These are phyloP conservation scores for Tinea semifulvella DNA, from an alignment of 2,888 invertebrate genomes.

Conservation along the genomic window DNA sequence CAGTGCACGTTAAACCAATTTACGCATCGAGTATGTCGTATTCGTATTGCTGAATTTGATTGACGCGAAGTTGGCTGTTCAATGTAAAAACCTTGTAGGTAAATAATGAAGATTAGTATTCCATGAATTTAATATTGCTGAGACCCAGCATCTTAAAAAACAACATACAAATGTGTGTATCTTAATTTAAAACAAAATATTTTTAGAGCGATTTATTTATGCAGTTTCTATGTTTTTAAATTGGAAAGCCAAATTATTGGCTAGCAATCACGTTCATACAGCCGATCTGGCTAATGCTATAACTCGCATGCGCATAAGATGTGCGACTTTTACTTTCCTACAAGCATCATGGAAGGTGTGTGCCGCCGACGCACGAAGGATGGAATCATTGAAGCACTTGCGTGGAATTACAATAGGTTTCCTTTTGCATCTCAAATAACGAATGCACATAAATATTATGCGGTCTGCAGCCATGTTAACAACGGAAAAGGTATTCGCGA, in stretches of 20 bases:
- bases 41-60: background rate
- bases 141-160: no score
- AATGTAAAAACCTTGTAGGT: no score
- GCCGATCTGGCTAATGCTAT: background rate
- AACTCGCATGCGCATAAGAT: constrained; percentile 4
- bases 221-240: no score
- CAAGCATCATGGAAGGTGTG: constrained; percentile 52
- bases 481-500: constrained; percentile 52
- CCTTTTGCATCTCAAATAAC: constrained; percentile 33
- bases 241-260: no score
- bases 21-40: constrained; percentile 28
- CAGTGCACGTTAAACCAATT: constrained; percentile 47
- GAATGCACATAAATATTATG: constrained; percentile 53
- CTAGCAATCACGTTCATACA: no score
- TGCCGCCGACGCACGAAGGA: constrained; percentile 51
- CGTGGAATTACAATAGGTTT: constrained; percentile 61
- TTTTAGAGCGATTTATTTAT: no score
- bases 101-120: no score
- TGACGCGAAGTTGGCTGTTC: no score
- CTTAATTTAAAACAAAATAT: no score
- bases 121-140: no score
- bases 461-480: constrained; percentile 53
- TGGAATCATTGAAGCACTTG: constrained; percentile 47
- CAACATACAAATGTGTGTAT: no score
- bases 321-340: constrained; percentile 50